phyloP scores from a whole-genome alignment of 2,113 vertebrate species.

The Puffinus mauretanicus region DNA sequence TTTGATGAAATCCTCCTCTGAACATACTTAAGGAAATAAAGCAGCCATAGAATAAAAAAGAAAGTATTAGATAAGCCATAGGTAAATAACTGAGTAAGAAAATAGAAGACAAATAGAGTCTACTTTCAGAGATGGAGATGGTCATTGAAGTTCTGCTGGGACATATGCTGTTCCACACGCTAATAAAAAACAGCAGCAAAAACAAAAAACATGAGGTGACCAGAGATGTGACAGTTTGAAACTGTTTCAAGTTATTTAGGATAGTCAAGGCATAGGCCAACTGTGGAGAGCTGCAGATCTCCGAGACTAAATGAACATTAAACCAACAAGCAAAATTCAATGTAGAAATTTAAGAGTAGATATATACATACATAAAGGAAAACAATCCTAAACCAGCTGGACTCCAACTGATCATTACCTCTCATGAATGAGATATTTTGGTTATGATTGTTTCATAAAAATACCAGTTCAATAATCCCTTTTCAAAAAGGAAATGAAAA shows the following conservation, averaged over 20 bases:
- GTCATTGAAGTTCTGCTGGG: neutral
- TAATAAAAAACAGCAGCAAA: neutral
- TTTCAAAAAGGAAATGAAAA: neutral
- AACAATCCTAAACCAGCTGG: neutral
- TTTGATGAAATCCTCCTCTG: neutral
- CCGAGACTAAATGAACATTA: neutral
- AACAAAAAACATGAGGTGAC: neutral
- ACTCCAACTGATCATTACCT: neutral
- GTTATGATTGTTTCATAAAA: neutral
- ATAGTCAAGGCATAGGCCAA: neutral
- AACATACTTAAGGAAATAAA: neutral
- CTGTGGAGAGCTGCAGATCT: neutral
- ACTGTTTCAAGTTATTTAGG: neutral
- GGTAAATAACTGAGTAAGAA: neutral
- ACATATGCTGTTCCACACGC: neutral
- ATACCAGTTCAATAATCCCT: neutral
- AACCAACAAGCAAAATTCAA: neutral
- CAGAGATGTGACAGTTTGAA: neutral
- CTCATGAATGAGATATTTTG: neutral
- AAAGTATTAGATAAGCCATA: neutral
- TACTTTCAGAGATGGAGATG: neutral
- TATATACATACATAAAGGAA: neutral
- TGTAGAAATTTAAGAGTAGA: neutral
- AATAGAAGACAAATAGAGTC: neutral
- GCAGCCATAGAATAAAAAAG: neutral